phyloP scores from a whole-genome alignment of 2,888 invertebrate species.

The Drosophila vallismaia region DNA sequence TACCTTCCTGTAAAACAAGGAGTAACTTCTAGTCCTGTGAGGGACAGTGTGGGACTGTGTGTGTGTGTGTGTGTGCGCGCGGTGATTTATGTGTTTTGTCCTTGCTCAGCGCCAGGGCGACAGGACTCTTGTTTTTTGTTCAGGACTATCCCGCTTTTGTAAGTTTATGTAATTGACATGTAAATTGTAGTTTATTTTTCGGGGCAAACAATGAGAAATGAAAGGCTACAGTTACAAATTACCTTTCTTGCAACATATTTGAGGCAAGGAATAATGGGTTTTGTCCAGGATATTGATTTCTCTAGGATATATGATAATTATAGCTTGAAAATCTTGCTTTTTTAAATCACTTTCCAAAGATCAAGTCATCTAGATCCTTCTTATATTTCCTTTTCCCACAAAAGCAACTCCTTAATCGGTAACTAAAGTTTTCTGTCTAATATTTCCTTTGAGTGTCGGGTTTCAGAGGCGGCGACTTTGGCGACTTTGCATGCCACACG shows the following conservation, averaged over 20 bases:
- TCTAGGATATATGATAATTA: not conserved
- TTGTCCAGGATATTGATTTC: not conserved
- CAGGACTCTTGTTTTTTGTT: conserved; percentile 38
- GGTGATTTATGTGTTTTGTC: conserved; percentile 55
- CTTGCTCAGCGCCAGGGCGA: conserved; percentile 42
- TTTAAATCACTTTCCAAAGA: not conserved
- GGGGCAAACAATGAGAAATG: conserved; percentile 16
- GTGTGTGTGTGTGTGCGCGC: conserved; percentile 7
- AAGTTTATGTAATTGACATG: conserved; percentile 51
- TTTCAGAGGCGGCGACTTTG: conserved; percentile 4
- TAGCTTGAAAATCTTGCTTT: no score
- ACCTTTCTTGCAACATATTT: not conserved
- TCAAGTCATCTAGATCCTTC: not conserved
- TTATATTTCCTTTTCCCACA: not conserved
- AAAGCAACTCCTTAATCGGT: not conserved
- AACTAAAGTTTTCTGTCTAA: not conserved
- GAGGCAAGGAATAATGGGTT: not conserved
- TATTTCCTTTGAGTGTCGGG: not conserved
- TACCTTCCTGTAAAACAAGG: conserved; percentile 28
- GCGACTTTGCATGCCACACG: conserved; percentile 19
- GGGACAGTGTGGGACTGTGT: not conserved
- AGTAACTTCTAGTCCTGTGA: conserved; percentile 29
- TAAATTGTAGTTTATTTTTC: conserved; percentile 38
- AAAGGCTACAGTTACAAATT: conserved; percentile 5
- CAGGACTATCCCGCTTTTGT: conserved; percentile 36